Base-by-base conservation (phyloP, 2,797 vertebrate species). In the Todus mexicanus region DNA sequence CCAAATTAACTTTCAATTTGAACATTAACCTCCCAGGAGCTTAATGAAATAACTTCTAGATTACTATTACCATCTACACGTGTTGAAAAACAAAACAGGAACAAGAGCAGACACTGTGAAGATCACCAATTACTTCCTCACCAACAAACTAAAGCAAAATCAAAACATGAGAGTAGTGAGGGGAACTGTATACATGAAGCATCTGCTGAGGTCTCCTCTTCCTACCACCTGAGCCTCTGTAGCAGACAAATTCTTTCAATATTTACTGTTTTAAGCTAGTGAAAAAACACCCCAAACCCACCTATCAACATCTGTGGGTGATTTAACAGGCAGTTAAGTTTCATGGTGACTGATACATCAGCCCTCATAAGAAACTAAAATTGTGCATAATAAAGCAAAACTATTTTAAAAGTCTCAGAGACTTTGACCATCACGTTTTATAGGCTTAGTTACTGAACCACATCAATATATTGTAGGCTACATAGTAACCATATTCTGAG, bases 281-380 rank as follows among this genome's bases (percentile, higher is more conserved):
- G 31, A 79, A 87, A 80, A 48, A 77, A 83, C 13, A 90, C 19
- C 12, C 45, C 87, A 84, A 12, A 92, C 22, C 17, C 42, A 90
- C 45, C 56, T 79, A n/a, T n/a, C n/a, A n/a, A 74, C 31, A 68
- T 27, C 80, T 64, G 48, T 68, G 87, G 64, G 71, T 90, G 87
- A 95, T 90, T 89, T 89, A 93, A 84, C 11, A 79, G 20, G 47
- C 56, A 89, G 61, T 82, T 82, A 66, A 78, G 33, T 81, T 92
- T 79, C 29, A 35, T 9, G 27, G 70, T 33, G 35, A 91, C 45
- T 35, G 69, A 74, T 22, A 71, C 7, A 31, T 60, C 23, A 21
- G 45, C 21, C 38, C 50, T 72, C 10, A 1, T 18, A 65, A 69
- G 65, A 87, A 93, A 87, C 37, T 38, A 80, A 47, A 85, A 85